These are phyloP conservation scores for Channa maculata DNA, from an alignment of 2,113 vertebrate species.

Conservation along the genomic window DNA sequence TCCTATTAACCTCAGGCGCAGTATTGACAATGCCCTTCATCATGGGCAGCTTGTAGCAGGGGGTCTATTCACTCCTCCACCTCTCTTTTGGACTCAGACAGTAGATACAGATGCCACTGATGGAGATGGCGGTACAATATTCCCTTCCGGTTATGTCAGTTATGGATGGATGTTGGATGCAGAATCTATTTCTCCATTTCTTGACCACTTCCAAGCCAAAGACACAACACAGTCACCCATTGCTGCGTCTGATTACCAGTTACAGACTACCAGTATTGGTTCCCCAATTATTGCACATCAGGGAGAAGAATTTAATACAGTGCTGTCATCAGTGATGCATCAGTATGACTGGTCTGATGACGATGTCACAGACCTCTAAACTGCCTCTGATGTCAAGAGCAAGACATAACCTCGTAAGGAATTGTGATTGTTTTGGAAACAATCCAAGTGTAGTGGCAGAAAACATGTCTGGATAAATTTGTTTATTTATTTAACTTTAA, in stretches of 20 bases:
- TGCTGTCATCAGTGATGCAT: slow-evolving; percentile 66
- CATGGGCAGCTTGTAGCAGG: slow-evolving; percentile 83
- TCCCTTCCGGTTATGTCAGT: slow-evolving; percentile 45
- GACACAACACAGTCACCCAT: slow-evolving; percentile 53
- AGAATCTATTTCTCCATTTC: slow-evolving; percentile 83
- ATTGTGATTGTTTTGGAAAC: not conserved
- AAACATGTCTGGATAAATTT: no score
- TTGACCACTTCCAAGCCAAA: slow-evolving; percentile 82
- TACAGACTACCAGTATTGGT: not conserved
- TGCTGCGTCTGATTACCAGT: slow-evolving; percentile 32
- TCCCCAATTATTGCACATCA: slow-evolving; percentile 27
- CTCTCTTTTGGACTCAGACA: slow-evolving; percentile 73
- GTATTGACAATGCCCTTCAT: slow-evolving; percentile 89
- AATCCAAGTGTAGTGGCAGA: not conserved
- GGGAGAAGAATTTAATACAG: slow-evolving; percentile 50
- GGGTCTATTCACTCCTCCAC: slow-evolving; percentile 83
- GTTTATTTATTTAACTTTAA: not conserved
- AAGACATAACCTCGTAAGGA: not conserved
- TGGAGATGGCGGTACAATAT: not conserved
- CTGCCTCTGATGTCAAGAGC: not conserved
- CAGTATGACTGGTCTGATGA: slow-evolving; percentile 76
- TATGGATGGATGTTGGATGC: slow-evolving; percentile 73
- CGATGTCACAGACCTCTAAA: slow-evolving; percentile 89
- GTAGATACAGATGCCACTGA: slow-evolving; percentile 21
- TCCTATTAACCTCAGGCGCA: slow-evolving; percentile 89